Conservation (phyloP, 2,113 vertebrate species). For the Lagenorhynchus albirostris region DNA sequence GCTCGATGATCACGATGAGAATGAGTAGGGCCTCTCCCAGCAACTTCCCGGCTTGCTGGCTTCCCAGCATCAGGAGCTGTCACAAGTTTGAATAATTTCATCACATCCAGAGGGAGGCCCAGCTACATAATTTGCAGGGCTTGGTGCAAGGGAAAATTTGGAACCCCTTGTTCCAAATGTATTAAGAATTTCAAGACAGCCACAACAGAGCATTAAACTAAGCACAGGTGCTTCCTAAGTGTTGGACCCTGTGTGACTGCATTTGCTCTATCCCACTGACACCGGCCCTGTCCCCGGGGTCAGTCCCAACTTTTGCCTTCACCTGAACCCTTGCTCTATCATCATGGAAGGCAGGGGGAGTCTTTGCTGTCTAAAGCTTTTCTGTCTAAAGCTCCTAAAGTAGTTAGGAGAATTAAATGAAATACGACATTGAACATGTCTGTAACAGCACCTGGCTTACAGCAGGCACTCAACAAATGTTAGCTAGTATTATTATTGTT, state of each 20-base stretch:
- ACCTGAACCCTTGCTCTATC: not conserved
- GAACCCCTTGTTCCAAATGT: not conserved
- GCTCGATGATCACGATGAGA: not conserved
- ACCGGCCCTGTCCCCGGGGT: not conserved
- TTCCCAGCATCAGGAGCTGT: not conserved
- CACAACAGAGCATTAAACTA: not conserved
- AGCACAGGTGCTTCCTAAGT: not conserved
- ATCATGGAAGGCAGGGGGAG: accelerated
- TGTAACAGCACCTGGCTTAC: not conserved
- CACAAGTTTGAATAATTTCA: not conserved
- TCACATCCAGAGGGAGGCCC: not conserved
- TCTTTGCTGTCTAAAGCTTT: not conserved
- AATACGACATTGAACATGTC: not conserved
- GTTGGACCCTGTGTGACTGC: not conserved
- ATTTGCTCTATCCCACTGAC: not conserved
- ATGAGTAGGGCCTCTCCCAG: not conserved
- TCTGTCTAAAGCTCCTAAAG: not conserved
- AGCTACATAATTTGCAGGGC: not conserved
- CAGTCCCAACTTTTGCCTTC: not conserved
- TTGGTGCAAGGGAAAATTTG: not conserved
- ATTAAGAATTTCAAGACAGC: not conserved
- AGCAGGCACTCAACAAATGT: not conserved
- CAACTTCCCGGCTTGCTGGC: not conserved
- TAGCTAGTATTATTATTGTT: not conserved
- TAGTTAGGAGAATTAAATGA: not conserved